Conservation (phyloP, 2,888 invertebrate species). For the Coronaproctus castanopsis region DNA sequence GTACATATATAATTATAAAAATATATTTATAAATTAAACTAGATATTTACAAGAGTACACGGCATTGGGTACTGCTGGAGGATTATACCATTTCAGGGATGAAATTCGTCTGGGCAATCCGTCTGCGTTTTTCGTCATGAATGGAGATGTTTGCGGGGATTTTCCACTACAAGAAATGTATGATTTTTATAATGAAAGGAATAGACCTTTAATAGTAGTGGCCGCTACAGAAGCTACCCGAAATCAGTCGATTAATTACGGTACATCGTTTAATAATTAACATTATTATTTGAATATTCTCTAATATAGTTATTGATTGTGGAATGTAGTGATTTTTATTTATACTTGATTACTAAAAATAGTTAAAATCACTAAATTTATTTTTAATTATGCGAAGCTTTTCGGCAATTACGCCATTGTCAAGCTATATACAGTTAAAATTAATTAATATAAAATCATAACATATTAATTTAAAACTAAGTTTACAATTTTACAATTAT, state of each 20-base stretch:
- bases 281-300: too few species aligned
- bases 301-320: too few species aligned
- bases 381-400: too few species aligned
- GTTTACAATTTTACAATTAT: too few species aligned
- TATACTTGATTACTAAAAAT: too few species aligned
- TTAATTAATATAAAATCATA: too few species aligned
- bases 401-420: too few species aligned
- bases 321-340: too few species aligned
- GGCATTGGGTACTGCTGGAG: conserved; percentile 87
- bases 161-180: conserved; percentile 73
- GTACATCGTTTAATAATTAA: too few species aligned
- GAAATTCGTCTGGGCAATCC: conserved; percentile 75
- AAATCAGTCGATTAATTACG: conserved; percentile 46
- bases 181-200: conserved; percentile 47
- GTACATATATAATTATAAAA: neutral
- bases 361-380: too few species aligned
- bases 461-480: too few species aligned
- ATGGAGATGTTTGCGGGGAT: conserved; percentile 94
- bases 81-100: conserved; percentile 90
- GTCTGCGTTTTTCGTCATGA: conserved; percentile 77
- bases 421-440: too few species aligned
- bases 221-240: conserved; percentile 86
- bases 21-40: conserved; percentile 8
- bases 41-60: conserved; percentile 91
- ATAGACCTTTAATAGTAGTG: conserved; percentile 39